Conservation (phyloP, 2,797 vertebrate species). For the Heliangelus exortis region DNA sequence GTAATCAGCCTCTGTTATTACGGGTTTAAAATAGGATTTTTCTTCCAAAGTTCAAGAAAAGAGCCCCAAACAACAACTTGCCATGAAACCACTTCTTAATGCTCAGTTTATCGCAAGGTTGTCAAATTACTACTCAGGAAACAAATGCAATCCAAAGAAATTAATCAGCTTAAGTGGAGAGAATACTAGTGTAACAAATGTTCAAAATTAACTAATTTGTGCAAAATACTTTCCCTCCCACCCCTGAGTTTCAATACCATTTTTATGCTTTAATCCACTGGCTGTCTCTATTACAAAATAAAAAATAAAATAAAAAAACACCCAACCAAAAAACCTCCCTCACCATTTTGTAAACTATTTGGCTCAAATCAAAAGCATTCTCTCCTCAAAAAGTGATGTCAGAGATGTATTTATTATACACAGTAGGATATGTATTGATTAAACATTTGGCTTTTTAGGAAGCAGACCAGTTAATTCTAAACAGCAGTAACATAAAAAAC, state of each 20-base stretch:
- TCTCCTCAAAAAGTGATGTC: constrained; percentile 52
- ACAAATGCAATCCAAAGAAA: constrained; percentile 39
- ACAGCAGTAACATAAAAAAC: constrained; percentile 67
- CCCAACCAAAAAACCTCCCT: background rate
- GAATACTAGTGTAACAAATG: constrained; percentile 40
- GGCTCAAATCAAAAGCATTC: constrained; percentile 48
- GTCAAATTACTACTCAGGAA: constrained; percentile 23
- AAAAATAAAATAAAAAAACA: background rate
- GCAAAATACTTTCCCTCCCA: background rate
- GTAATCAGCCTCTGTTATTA: constrained; percentile 38
- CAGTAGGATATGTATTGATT: constrained; percentile 57
- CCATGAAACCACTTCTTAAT: background rate
- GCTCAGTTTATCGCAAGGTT: constrained; percentile 22
- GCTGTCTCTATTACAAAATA: constrained; percentile 15
- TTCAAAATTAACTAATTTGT: constrained; percentile 49
- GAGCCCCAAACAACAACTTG: constrained; percentile 48
- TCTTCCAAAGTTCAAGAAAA: constrained; percentile 45
- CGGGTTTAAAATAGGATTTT: constrained; percentile 44
- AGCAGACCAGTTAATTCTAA: constrained; percentile 61
- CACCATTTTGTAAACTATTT: constrained; percentile 53
- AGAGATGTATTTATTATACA: constrained; percentile 63
- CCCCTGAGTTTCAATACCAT: background rate
- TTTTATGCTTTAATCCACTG: background rate
- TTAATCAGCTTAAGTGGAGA: background rate
- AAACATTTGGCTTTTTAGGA: constrained; percentile 70